phyloP scores from a whole-genome alignment of 1,140 invertebrate species.

The Nephotettix cincticeps region DNA sequence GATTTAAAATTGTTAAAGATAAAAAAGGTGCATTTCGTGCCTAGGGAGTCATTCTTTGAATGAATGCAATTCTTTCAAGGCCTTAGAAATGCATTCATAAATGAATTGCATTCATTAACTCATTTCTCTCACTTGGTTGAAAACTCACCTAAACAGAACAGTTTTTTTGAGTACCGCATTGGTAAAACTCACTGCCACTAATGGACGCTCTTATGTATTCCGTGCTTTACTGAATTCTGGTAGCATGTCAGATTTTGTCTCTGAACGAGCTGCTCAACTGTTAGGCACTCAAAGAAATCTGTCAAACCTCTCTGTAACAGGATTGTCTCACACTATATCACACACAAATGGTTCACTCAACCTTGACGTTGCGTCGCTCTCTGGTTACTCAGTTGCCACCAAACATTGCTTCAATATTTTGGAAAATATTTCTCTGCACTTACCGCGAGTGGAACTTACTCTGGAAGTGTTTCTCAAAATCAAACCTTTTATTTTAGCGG shows the following conservation, averaged over 20 bases:
- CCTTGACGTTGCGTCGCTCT: neutral
- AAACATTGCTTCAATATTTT: neutral
- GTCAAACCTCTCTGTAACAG: neutral
- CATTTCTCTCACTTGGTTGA: neutral
- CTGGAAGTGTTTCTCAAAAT: neutral
- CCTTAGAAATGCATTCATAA: neutral
- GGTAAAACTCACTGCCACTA: neutral
- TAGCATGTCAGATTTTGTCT: neutral
- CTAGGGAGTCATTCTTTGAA: too few species aligned
- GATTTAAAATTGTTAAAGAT: neutral
- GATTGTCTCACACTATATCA: neutral
- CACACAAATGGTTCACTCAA: neutral
- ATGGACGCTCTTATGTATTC: neutral
- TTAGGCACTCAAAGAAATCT: neutral
- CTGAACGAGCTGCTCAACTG: neutral
- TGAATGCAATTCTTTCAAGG: neutral
- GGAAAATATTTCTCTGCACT: neutral
- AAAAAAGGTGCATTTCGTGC: too few species aligned
- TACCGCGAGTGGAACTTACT: neutral
- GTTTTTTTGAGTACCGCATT: neutral
- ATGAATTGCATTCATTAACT: neutral
- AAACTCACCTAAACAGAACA: neutral
- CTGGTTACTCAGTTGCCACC: neutral
- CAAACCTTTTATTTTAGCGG: neutral
- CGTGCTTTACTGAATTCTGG: neutral